A percentile compares a stretch with the other conserved stretches of the same genome.
Conservation (phyloP, 2,888 invertebrate genomes). For the Heliconius ismenius region DNA sequence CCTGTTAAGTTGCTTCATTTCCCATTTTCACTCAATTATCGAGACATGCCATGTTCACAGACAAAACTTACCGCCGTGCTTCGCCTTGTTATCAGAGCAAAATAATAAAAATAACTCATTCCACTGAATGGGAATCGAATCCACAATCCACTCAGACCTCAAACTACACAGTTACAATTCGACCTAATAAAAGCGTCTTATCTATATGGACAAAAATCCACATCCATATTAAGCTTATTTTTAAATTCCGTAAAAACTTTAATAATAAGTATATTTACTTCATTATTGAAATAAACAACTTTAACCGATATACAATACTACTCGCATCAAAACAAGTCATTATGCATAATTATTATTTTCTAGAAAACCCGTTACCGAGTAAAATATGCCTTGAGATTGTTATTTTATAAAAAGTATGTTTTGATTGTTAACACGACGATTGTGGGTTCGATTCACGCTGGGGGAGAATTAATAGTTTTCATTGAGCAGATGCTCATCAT, state of each 20-base stretch:
- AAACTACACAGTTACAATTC: no score
- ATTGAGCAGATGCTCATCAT: not conserved
- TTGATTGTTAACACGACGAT: not conserved
- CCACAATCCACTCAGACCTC: not conserved
- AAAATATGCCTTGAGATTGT: not conserved
- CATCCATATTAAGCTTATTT: not conserved
- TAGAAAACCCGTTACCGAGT: not conserved
- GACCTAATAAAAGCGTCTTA: no score
- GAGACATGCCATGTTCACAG: not conserved
- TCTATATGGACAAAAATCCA: not conserved
- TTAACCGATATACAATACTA: not conserved
- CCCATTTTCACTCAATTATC: not conserved
- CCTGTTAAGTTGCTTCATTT: not conserved
- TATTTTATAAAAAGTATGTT: not conserved
- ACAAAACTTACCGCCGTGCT: not conserved
- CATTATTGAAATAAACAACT: not conserved
- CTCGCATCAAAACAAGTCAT: constrained; percentile 19
- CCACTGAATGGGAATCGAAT: not conserved
- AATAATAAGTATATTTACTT: not conserved
- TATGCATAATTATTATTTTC: constrained; percentile 11
- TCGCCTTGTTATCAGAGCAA: not conserved
- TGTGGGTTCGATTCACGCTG: not conserved
- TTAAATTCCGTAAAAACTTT: not conserved
- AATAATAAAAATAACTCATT: not conserved
- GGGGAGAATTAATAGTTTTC: no score